These are phyloP conservation scores for Alitta virens DNA, from an alignment of 2,888 invertebrate species.

Conservation along the genomic window DNA sequence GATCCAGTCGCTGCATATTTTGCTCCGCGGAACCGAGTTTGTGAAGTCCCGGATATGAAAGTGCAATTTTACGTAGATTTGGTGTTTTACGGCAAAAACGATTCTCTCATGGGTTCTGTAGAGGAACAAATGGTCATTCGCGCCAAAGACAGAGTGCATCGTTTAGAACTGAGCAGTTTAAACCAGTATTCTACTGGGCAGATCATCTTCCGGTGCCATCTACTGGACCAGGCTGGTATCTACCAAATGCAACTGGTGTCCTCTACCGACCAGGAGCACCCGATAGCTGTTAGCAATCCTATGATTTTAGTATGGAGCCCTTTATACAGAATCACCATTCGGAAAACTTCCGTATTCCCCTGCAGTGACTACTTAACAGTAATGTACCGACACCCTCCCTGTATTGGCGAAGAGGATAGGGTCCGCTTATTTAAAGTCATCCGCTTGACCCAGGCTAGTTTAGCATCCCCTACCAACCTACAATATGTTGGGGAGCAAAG, in stretches of 20 bases:
- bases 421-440: constrained; percentile 37
- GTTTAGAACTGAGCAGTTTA: constrained; percentile 3
- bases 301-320: constrained; percentile 40
- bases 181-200: neutral
- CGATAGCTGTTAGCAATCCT: constrained; percentile 35
- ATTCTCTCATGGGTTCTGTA: neutral
- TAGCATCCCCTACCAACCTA: constrained; percentile 12
- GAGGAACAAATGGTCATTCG: neutral
- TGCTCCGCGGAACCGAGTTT: constrained; percentile 1
- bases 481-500: constrained; percentile 10
- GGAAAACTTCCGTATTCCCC: constrained; percentile 36
- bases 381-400: constrained; percentile 38
- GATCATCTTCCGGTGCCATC: constrained; percentile 33
- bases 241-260: constrained; percentile 41
- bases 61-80: constrained; percentile 27
- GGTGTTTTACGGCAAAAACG: constrained; percentile 20
- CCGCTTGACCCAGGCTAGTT: constrained; percentile 7
- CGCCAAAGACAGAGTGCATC: neutral
- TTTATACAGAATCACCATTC: constrained; percentile 34
- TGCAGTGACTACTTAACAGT: constrained; percentile 34
- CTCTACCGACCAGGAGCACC: constrained; percentile 12
- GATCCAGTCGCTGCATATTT: constrained; percentile 10
- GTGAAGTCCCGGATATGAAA: constrained; percentile 23
- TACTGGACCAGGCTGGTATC: constrained; percentile 41
- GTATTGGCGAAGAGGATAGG: constrained; percentile 39